These are phyloP conservation scores for Pristionchus exspectatus DNA, from an alignment of 2,888 invertebrate genomes.

Conservation along the genomic window DNA sequence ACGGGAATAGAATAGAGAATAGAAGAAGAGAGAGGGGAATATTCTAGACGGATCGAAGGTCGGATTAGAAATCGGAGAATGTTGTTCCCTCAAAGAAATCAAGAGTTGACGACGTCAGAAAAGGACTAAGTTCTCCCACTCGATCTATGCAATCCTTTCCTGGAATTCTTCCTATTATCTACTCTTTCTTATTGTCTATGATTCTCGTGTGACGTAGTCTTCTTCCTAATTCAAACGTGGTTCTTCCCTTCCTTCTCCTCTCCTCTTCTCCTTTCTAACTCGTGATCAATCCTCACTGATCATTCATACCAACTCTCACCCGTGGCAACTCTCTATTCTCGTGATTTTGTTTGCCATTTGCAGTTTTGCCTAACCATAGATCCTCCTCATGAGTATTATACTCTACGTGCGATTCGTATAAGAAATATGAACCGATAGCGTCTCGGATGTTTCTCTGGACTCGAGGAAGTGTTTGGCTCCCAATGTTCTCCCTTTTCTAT, in stretches of 20 bases:
- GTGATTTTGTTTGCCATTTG: background rate
- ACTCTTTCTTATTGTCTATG: background rate
- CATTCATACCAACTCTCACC: background rate
- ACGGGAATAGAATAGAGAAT: slow-evolving; percentile 23
- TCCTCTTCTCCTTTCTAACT: background rate
- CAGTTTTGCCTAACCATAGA: background rate
- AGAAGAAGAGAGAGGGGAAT: background rate
- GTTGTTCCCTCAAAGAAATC: background rate
- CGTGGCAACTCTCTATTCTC: slow-evolving; percentile 17
- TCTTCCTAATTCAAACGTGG: background rate
- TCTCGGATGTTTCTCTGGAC: background rate
- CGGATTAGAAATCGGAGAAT: slow-evolving; percentile 17
- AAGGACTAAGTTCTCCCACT: background rate
- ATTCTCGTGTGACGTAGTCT: background rate
- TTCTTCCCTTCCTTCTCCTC: background rate
- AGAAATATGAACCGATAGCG: background rate
- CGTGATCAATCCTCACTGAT: background rate
- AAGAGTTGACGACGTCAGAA: background rate
- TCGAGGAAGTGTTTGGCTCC: background rate
- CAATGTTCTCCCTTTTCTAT: background rate
- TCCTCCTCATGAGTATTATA: background rate
- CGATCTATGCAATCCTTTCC: background rate
- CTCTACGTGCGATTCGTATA: background rate
- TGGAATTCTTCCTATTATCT: slow-evolving; percentile 1
- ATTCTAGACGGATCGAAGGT: slow-evolving; percentile 26